Conservation (phyloP, 2,113 vertebrate species). For the Notiomystis cincta region DNA sequence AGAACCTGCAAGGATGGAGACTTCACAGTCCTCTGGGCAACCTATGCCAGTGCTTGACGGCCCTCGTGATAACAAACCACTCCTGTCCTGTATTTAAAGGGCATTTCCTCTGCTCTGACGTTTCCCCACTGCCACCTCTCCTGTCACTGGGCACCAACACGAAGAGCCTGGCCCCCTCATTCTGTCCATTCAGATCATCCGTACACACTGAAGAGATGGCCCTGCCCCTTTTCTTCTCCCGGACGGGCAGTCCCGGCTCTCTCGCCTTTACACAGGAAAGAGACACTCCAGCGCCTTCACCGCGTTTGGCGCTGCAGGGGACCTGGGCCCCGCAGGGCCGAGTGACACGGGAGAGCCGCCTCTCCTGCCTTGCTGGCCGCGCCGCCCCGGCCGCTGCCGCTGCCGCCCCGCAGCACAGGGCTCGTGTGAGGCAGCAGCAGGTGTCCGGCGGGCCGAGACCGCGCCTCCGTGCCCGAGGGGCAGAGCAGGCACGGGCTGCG, state of each 20-base stretch:
- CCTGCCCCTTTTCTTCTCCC: background rate
- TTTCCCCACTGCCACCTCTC: background rate
- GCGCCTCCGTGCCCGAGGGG: accelerated
- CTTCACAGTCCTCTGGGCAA: background rate
- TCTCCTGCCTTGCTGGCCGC: accelerated
- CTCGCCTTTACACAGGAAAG: background rate
- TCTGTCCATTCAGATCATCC: background rate
- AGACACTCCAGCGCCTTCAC: too few species aligned
- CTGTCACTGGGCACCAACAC: accelerated
- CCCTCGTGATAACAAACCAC: accelerated
- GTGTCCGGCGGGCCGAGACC: background rate
- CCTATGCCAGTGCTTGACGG: background rate
- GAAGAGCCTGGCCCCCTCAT: background rate
- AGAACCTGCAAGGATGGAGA: background rate
- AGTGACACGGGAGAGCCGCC: accelerated
- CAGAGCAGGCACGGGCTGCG: background rate
- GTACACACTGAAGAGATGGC: accelerated
- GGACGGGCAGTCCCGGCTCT: background rate
- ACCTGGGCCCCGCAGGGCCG: background rate
- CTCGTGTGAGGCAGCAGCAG: background rate
- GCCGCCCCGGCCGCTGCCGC: accelerated
- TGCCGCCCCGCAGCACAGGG: too few species aligned
- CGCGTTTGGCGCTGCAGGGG: accelerated
- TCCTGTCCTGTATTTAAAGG: background rate
- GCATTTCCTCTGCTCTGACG: background rate